phyloP scores from a whole-genome alignment of 2,888 invertebrate species.

The Cosmia pyralina region DNA sequence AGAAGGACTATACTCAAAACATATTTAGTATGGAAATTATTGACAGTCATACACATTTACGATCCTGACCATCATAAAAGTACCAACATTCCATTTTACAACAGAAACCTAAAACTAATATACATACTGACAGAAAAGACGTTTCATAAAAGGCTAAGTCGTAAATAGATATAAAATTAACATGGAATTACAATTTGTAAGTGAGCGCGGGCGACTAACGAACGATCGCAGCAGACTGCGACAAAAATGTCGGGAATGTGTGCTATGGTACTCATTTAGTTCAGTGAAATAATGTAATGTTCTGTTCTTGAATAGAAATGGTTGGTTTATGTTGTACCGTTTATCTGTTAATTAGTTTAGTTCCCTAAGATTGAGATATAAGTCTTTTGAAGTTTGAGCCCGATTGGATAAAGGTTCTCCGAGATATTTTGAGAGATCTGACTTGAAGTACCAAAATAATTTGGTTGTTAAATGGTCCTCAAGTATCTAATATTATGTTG shows the following conservation, averaged over 20 bases:
- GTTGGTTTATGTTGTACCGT: constrained; percentile 48
- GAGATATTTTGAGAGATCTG: background rate
- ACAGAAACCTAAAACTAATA: constrained; percentile 57
- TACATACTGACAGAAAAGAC: constrained; percentile 56
- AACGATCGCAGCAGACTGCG: constrained; percentile 56
- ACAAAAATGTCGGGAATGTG: constrained; percentile 63
- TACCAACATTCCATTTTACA: constrained; percentile 56
- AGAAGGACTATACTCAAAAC: constrained; percentile 29
- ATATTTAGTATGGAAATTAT: constrained; percentile 59
- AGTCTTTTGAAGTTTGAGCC: background rate
- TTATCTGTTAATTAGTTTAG: constrained; percentile 40
- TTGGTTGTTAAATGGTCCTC: background rate
- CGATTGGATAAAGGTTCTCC: background rate
- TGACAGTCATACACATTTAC: constrained; percentile 55
- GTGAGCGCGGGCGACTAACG: constrained; percentile 63
- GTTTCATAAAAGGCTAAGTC: constrained; percentile 70
- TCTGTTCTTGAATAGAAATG: constrained; percentile 54
- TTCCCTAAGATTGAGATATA: constrained; percentile 16
- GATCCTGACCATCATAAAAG: constrained; percentile 58
- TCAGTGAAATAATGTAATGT: constrained; percentile 58
- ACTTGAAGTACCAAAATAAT: background rate
- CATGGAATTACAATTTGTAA: constrained; percentile 81
- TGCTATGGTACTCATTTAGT: constrained; percentile 57
- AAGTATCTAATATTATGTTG: background rate
- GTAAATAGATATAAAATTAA: constrained; percentile 83